Evolutionary conservation across 2,113 vertebrate genomes (phyloP).

Genomic region (Caranx ignobilis): DNA sequence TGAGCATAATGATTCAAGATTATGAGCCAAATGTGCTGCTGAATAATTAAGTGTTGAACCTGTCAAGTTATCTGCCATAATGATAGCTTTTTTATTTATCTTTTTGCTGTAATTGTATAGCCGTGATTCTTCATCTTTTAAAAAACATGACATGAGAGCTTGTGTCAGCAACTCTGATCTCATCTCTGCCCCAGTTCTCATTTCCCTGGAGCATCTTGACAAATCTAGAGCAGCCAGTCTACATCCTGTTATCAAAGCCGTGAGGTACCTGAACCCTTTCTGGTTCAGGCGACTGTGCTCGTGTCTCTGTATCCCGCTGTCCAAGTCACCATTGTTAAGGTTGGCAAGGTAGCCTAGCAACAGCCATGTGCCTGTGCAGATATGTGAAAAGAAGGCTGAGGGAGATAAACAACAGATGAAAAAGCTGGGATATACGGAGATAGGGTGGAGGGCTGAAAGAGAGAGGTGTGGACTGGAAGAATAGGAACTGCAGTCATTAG

Average conservation of each 20-base stretch:
- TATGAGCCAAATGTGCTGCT: not conserved
- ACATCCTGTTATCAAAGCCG: constrained; percentile 37
- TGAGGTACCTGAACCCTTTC: constrained; percentile 37
- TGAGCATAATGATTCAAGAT: constrained; percentile 4
- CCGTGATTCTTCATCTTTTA: not conserved
- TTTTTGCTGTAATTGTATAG: constrained; percentile 32
- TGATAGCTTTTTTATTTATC: constrained; percentile 1
- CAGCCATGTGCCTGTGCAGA: constrained; percentile 62
- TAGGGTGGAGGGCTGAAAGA: constrained; percentile 15
- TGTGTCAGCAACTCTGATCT: constrained; percentile 63
- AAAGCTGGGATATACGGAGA: constrained; percentile 14
- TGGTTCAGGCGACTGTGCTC: not conserved
- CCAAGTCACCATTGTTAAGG: constrained; percentile 42
- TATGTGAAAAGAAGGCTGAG: constrained; percentile 32
- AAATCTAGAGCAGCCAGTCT: constrained; percentile 41
- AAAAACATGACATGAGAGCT: constrained; percentile 30
- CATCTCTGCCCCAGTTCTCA: constrained; percentile 39
- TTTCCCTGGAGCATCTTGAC: constrained; percentile 51
- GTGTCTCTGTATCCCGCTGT: constrained; percentile 12
- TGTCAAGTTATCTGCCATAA: constrained; percentile 5
- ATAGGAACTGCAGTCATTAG: constrained; percentile 47
- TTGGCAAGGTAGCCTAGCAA: constrained; percentile 76
- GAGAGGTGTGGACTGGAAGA: constrained; percentile 33
- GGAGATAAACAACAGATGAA: constrained; percentile 24
- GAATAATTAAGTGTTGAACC: constrained; percentile 2